Base-by-base conservation (phyloP, 2,797 vertebrate species). In the Crypturellus tataupa region DNA sequence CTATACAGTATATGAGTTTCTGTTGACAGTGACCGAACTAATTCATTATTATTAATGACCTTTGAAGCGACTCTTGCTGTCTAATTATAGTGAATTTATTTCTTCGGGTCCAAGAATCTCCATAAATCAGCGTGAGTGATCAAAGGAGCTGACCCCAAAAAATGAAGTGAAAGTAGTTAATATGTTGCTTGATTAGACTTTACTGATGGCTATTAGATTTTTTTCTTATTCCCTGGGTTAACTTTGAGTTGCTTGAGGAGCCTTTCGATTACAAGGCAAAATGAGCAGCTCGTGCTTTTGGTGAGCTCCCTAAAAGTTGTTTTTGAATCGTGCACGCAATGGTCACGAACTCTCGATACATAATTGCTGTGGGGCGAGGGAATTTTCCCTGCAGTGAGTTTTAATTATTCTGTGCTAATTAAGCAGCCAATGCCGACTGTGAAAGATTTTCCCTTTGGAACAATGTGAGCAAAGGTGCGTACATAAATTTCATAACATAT, bases 331-430 rank as follows among this genome's bases (percentile, higher is more conserved):
- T 85, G 24, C 9, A 37, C 40, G 49, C 75, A 89, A 75, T 64
- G 93, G 77, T 69, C 78, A 85, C 82, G 58, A 93, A 72, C 63
- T 93, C 75, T 91, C 91, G 82, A 84, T 89, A 37, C 79, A 62
- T 94, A 95, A 92, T 95, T 96, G 76, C 82, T 89, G 60, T 78
- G 88, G 80, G 93, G 82, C 70, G 88, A 63, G 64, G 68, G 78
- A 96, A 91, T 92, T 94, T 94, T 97, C 95, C 93, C 91, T 94
- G 93, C 95, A 94, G 94, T 95, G 93, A 96, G 93, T 96, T 96
- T 96, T 97, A 97, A 97, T 97, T 97, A 97, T 97, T 97, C 93
- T 78, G 72, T 93, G 94, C 95, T 97, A 97, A 97, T 97, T 96
- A 97, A 96, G 94, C 89, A 95, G 96, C 93, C 60, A 85, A 96